These are phyloP conservation scores for Scyliorhinus canicula DNA, from an alignment of 2,797 vertebrate genomes.

Conservation along the genomic window DNA sequence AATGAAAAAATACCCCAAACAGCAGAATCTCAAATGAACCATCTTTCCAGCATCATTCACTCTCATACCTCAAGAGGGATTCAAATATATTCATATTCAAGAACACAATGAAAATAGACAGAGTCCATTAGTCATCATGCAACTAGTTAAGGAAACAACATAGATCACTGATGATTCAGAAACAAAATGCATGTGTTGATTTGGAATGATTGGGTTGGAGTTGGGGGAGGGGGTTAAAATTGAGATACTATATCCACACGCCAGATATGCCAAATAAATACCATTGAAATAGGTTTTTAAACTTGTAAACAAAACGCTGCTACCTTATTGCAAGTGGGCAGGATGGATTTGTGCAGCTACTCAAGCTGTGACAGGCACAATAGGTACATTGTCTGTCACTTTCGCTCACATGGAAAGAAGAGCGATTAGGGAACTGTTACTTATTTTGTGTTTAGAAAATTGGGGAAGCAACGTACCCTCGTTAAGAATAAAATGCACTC, in stretches of 20 bases:
- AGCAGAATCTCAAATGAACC: not conserved
- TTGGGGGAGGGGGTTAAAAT: not conserved
- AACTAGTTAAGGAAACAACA: not conserved
- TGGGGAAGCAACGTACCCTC: not conserved
- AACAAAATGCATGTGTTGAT: not conserved
- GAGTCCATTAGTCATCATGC: not conserved
- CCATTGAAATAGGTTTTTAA: not conserved
- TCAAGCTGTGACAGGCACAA: not conserved
- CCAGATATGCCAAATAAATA: not conserved
- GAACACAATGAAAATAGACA: not conserved
- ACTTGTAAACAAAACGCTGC: not conserved
- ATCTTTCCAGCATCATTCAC: not conserved
- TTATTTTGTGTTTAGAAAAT: not conserved
- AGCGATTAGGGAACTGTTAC: not conserved
- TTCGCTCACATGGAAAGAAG: not conserved
- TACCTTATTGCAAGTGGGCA: not conserved
- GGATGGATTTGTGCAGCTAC: not conserved
- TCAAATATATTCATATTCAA: not conserved
- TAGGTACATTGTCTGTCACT: conserved; percentile 5
- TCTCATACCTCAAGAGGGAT: not conserved
- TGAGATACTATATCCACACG: not conserved
- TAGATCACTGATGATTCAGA: not conserved
- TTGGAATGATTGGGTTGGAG: not conserved
- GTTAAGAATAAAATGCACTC: not conserved
- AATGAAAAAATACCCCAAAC: not conserved